Evolutionary conservation across 1,140 invertebrate genomes (phyloP).

Genomic region (Achroia grisella): DNA sequence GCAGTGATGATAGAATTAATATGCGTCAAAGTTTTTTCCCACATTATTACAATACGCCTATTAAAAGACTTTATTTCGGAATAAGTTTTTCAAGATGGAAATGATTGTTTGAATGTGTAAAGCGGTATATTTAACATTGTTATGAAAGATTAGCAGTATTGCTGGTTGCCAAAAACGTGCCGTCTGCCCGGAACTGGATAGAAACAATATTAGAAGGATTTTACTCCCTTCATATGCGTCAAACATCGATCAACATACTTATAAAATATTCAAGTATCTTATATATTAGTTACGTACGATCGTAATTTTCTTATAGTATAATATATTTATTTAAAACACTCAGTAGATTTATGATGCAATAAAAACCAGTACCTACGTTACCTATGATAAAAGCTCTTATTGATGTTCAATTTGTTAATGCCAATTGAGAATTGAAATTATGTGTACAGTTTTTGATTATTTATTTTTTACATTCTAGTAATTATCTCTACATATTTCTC

Average conservation of each 20-base stretch:
- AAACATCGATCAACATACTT: neutral
- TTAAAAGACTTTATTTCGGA: constrained; percentile 17
- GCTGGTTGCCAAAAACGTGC: constrained; percentile 51
- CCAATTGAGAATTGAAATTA: too few species aligned
- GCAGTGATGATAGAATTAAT: neutral
- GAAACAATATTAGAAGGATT: constrained; percentile 29
- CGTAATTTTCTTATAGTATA: too few species aligned
- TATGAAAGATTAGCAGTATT: constrained; percentile 45
- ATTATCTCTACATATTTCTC: too few species aligned
- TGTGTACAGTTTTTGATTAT: too few species aligned
- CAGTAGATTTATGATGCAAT: too few species aligned
- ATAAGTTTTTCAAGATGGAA: constrained; percentile 25
- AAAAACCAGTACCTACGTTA: too few species aligned
- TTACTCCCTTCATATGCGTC: constrained; percentile 17
- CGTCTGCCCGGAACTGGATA: constrained; percentile 31
- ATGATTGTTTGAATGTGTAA: constrained; percentile 14
- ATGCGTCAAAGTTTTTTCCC: constrained; percentile 14
- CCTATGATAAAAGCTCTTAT: too few species aligned
- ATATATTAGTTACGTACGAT: too few species aligned
- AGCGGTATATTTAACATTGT: constrained; percentile 42
- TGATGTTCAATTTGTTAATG: too few species aligned
- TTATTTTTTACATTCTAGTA: too few species aligned
- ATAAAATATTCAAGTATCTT: neutral
- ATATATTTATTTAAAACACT: too few species aligned
- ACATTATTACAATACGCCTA: too few species aligned